These are phyloP conservation scores for Tuta absoluta DNA, from an alignment of 2,888 invertebrate genomes.

Conservation along the genomic window DNA sequence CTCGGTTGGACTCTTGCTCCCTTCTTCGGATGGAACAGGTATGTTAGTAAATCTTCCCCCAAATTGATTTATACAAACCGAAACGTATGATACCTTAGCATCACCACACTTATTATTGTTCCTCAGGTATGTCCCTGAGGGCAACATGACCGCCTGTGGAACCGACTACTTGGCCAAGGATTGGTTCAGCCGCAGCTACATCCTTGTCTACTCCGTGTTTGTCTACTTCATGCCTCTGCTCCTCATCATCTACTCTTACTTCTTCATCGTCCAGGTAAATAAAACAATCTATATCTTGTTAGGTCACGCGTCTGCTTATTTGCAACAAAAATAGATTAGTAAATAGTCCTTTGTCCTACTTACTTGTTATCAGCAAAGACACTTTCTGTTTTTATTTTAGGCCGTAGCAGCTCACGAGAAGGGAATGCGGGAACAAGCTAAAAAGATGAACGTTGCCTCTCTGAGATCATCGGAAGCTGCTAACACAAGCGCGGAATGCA, in stretches of 20 bases:
- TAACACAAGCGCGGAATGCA: constrained; percentile 91
- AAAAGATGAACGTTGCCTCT: constrained; percentile 96
- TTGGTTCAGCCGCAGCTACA: constrained; percentile 89
- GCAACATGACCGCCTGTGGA: constrained; percentile 96
- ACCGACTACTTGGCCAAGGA: constrained; percentile 91
- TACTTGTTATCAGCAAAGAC: no score
- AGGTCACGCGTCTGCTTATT: no score
- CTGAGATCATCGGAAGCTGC: constrained; percentile 89
- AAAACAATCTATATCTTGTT: neutral
- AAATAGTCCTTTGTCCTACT: no score
- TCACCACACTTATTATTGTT: constrained; percentile 19
- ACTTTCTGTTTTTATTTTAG: constrained; percentile 54
- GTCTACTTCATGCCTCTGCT: constrained; percentile 89
- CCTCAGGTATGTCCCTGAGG: constrained; percentile 93
- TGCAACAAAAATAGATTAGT: no score
- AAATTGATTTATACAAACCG: neutral
- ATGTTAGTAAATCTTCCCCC: constrained; percentile 24
- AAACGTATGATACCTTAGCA: neutral
- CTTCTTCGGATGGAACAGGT: constrained; percentile 93
- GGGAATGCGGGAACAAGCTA: constrained; percentile 93
- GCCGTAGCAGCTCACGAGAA: constrained; percentile 93
- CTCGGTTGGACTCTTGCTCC: constrained; percentile 91
- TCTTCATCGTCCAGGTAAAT: constrained; percentile 89
- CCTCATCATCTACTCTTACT: constrained; percentile 92
- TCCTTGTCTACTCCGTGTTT: constrained; percentile 88